A percentile compares a stretch with the other conserved stretches of the same genome.
Evolutionary conservation across 2,797 vertebrate species (phyloP).

Genomic region (Arnoldichthys spilopterus): DNA sequence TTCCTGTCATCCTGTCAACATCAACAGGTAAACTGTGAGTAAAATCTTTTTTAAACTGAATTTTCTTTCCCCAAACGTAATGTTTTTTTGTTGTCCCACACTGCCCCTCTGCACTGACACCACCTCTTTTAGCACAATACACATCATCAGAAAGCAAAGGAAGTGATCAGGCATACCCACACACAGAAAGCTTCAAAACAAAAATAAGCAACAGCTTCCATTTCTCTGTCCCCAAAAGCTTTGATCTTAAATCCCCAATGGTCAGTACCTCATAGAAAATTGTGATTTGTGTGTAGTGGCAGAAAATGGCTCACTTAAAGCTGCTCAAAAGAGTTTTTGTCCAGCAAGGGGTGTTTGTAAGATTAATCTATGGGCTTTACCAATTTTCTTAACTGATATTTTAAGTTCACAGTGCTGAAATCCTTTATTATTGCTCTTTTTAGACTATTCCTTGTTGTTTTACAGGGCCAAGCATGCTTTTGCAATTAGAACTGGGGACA

Average conservation of each 20-base stretch:
- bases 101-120: slow-evolving; percentile 34
- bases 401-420: no score
- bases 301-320: slow-evolving; percentile 1
- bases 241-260: neutral
- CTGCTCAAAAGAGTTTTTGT: slow-evolving; percentile 11
- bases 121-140: slow-evolving; percentile 12
- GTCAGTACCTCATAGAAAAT: neutral
- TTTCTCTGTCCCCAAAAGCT: neutral
- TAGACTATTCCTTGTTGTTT: no score
- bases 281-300: neutral
- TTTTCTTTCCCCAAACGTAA: neutral
- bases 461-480: no score
- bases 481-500: no score
- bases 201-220: slow-evolving; percentile 19
- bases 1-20: neutral
- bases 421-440: no score
- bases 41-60: neutral
- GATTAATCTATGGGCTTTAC: no score
- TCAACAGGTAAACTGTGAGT: slow-evolving; percentile 10
- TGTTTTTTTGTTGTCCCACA: slow-evolving; percentile 1
- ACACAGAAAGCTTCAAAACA: neutral
- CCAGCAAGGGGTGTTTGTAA: neutral
- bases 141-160: slow-evolving; percentile 26
- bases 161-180: neutral
- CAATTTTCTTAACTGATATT: no score